Percentiles rank a stretch among this genome's conserved stretches.
These are phyloP conservation scores for Amblyornis subalaris DNA, from an alignment of 2,113 vertebrate genomes.

Conservation along the genomic window DNA sequence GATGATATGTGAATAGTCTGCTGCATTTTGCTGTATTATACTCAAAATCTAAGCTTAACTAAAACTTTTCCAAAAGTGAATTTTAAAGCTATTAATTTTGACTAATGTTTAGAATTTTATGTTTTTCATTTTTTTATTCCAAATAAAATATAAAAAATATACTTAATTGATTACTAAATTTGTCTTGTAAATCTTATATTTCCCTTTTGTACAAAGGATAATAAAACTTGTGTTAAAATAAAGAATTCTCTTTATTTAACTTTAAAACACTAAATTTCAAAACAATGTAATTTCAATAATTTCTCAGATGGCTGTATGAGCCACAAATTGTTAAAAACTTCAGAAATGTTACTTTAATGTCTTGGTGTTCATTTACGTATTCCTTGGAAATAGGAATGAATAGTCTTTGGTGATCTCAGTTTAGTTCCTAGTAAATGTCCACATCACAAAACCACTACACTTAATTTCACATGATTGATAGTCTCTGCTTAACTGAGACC, in stretches of 20 bases:
- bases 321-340: background rate
- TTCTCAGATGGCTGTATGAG: background rate
- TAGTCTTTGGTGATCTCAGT: constrained; percentile 58
- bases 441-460: constrained; percentile 76
- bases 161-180: background rate
- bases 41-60: background rate
- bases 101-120: background rate
- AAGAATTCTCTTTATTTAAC: background rate
- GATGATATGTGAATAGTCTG: background rate
- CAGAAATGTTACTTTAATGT: background rate
- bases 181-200: background rate
- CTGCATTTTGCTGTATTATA: background rate
- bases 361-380: background rate
- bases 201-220: background rate
- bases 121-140: background rate
- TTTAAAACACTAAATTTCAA: background rate
- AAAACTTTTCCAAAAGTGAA: background rate
- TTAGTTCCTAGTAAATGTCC: constrained; percentile 74
- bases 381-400: constrained; percentile 58
- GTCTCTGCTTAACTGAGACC: constrained; percentile 66
- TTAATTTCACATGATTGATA: constrained; percentile 81
- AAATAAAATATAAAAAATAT: background rate
- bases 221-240: background rate
- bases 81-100: background rate
- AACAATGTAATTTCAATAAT: background rate